phyloP scores from a whole-genome alignment of 1,140 invertebrate genomes.

The Musca vetustissima region DNA sequence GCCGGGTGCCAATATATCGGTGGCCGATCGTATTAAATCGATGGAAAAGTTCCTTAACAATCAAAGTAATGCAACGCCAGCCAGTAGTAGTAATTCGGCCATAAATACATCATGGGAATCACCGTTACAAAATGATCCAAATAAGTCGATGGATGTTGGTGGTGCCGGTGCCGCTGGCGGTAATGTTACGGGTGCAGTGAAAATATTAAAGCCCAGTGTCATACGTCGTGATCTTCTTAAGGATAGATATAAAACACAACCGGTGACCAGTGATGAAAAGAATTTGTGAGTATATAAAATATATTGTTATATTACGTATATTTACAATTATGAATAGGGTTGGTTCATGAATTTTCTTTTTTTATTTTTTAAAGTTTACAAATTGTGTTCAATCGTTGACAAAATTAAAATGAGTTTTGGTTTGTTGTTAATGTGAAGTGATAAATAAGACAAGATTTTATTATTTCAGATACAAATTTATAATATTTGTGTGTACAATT shows the following conservation, averaged over 20 bases:
- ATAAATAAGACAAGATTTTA: too few species aligned
- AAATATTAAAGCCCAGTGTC: constrained; percentile 53
- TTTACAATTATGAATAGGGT: too few species aligned
- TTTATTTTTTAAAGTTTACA: too few species aligned
- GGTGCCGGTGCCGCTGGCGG: neutral
- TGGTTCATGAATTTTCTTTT: too few species aligned
- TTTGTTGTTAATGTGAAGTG: too few species aligned
- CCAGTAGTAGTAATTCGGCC: constrained; percentile 20
- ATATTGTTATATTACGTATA: neutral
- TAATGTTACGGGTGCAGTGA: constrained; percentile 46
- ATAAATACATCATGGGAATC: constrained; percentile 44
- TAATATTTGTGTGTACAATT: too few species aligned
- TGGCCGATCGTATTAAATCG: constrained; percentile 51
- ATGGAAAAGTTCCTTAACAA: constrained; percentile 52
- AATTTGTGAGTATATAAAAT: constrained; percentile 39
- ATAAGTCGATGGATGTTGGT: neutral
- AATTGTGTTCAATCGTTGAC: too few species aligned
- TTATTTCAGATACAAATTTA: too few species aligned
- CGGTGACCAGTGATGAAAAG: constrained; percentile 66
- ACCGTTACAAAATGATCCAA: constrained; percentile 32
- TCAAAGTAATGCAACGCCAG: constrained; percentile 13
- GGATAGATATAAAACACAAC: constrained; percentile 67
- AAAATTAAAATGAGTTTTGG: too few species aligned
- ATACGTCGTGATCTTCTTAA: constrained; percentile 58
- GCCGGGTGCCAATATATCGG: constrained; percentile 35